phyloP scores from a whole-genome alignment of 1,140 invertebrate species.

The Rhagoletis pomonella region DNA sequence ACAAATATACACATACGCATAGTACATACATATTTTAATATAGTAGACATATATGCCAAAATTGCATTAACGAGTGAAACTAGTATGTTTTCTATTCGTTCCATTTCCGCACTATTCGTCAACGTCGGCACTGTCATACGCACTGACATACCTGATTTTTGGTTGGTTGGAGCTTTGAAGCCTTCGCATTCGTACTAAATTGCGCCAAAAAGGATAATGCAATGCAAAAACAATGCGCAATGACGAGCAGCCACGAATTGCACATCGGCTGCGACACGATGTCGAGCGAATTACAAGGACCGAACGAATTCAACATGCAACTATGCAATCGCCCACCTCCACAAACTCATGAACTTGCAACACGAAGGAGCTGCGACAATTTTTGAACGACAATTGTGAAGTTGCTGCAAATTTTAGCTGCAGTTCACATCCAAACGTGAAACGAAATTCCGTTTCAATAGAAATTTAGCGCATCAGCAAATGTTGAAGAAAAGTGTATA shows the following conservation, averaged over 20 bases:
- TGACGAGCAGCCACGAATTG: background rate
- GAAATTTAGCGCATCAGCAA: background rate
- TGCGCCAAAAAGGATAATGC: constrained; percentile 41
- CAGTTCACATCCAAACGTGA: constrained; percentile 39
- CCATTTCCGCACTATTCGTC: background rate
- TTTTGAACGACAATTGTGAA: background rate
- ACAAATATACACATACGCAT: background rate
- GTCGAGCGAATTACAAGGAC: constrained; percentile 2
- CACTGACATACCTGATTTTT: background rate
- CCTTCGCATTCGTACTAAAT: constrained; percentile 21
- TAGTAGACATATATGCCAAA: background rate
- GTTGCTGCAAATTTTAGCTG: constrained; percentile 16
- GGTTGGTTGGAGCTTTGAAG: constrained; percentile 20
- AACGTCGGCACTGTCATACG: background rate
- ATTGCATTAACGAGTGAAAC: background rate
- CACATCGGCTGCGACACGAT: background rate
- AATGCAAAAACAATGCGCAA: background rate
- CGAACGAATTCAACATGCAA: background rate
- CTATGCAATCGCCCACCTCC: background rate
- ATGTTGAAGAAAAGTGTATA: constrained; percentile 25
- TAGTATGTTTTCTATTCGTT: background rate
- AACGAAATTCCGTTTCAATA: background rate
- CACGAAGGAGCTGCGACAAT: constrained; percentile 5
- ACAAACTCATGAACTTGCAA: background rate
- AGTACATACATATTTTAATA: too few species aligned